phyloP scores from a whole-genome alignment of 1,140 invertebrate genomes.

The Lordiphosa clarofinis region DNA sequence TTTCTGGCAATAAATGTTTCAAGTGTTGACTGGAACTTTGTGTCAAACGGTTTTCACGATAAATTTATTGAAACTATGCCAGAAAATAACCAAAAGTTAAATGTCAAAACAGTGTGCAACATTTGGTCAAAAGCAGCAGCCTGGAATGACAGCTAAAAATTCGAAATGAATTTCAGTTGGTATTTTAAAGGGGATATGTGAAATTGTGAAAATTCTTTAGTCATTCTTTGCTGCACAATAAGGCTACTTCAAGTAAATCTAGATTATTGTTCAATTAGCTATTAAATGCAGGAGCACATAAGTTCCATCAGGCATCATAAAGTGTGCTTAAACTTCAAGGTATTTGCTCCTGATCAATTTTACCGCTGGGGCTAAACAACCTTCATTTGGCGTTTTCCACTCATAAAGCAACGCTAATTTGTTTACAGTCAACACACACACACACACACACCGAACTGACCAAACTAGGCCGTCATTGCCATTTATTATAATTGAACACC shows the following conservation, averaged over 20 bases:
- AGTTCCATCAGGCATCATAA: background rate
- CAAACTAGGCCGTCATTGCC: slow-evolving; percentile 42
- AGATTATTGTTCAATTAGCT: too few relatives aligned
- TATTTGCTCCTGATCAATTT: background rate
- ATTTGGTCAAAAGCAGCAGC: slow-evolving; percentile 29
- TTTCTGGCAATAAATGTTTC: slow-evolving; percentile 41
- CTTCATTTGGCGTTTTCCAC: slow-evolving; percentile 18
- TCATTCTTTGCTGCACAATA: background rate
- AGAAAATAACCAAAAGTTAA: slow-evolving; percentile 26
- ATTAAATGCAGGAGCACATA: background rate
- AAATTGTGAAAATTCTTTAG: too few relatives aligned
- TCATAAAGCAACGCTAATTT: slow-evolving; percentile 33
- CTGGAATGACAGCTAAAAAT: slow-evolving; percentile 28
- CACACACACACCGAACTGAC: slow-evolving; percentile 12
- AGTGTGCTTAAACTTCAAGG: slow-evolving; percentile 1
- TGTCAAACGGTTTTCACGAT: slow-evolving; percentile 41
- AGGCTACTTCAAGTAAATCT: too few relatives aligned
- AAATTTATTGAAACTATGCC: slow-evolving; percentile 55
- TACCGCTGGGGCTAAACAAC: slow-evolving; percentile 13
- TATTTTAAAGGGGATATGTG: too few relatives aligned
- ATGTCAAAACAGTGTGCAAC: slow-evolving; percentile 50
- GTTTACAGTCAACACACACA: slow-evolving; percentile 33
- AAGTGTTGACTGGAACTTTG: slow-evolving; percentile 52
- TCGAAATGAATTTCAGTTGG: slow-evolving; percentile 2
- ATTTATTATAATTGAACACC: slow-evolving; percentile 61